phyloP scores from a whole-genome alignment of 2,113 vertebrate genomes.

The Rhea pennata region DNA sequence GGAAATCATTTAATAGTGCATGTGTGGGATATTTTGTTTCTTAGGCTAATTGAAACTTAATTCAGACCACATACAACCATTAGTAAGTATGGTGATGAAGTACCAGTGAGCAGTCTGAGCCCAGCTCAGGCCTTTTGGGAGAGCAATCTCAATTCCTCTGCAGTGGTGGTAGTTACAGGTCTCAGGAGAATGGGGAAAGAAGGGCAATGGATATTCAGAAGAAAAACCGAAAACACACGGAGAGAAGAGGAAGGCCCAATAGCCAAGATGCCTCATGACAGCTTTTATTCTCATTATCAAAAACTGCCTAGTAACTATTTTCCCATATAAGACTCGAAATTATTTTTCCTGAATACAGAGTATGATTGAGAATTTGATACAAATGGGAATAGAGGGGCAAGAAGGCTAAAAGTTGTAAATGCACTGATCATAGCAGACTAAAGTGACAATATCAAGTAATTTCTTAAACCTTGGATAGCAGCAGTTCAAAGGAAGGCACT shows the following conservation, averaged over 20 bases:
- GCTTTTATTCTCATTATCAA: not conserved
- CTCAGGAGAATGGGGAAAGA: not conserved
- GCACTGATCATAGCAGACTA: not conserved
- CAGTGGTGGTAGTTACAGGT: not conserved
- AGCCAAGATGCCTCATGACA: not conserved
- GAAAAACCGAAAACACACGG: not conserved
- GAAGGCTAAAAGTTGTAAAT: not conserved
- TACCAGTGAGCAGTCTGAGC: not conserved
- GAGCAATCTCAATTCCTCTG: accelerated
- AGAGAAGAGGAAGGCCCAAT: not conserved
- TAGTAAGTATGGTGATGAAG: not conserved
- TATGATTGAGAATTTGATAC: not conserved
- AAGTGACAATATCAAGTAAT: not conserved
- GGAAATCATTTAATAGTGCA: not conserved
- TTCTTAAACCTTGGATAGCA: not conserved
- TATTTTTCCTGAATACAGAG: not conserved
- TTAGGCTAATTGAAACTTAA: not conserved
- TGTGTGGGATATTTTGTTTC: not conserved
- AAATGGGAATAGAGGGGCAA: not conserved
- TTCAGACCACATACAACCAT: not conserved
- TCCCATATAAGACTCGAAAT: not conserved
- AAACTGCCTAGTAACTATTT: not conserved
- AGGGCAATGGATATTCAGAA: not conserved
- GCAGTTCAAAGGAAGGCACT: not conserved
- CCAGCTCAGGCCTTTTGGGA: not conserved